Percentiles rank a stretch among this genome's conserved stretches.
Evolutionary conservation across 1,140 invertebrate genomes (phyloP).

Genomic region (Daktulosphaira vitifoliae): DNA sequence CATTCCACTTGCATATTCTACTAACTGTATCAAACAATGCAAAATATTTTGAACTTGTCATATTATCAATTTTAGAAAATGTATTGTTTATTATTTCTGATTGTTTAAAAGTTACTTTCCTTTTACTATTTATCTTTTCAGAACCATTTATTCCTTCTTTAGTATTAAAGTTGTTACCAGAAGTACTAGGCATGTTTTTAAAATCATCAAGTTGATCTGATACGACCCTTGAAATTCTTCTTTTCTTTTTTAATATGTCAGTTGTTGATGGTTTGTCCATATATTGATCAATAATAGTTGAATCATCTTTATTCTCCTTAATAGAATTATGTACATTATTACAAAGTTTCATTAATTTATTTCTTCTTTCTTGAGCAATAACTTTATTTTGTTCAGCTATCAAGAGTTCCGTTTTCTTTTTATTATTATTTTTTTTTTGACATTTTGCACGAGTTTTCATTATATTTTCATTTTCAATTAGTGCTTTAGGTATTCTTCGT

Average conservation of each 20-base stretch:
- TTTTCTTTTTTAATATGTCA: conserved; percentile 2
- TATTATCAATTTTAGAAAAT: neutral
- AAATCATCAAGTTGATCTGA: neutral
- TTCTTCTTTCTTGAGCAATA: conserved; percentile 17
- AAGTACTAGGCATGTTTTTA: neutral
- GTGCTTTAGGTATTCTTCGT: neutral
- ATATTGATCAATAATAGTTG: neutral
- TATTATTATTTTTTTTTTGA: neutral
- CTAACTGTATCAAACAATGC: conserved; percentile 20
- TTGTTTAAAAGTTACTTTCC: neutral
- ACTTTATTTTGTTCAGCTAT: conserved; percentile 18
- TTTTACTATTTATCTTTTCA: neutral
- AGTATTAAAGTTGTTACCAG: neutral
- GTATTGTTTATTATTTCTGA: neutral
- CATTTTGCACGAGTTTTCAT: conserved; percentile 14
- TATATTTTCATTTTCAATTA: conserved; percentile 10
- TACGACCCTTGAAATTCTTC: neutral
- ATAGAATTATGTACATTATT: neutral
- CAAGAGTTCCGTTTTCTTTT: conserved; percentile 1
- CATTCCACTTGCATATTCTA: conserved; percentile 27
- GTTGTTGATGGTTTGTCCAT: neutral
- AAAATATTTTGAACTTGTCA: neutral
- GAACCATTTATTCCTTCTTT: neutral
- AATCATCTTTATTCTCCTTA: neutral
- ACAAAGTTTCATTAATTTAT: neutral